Evolutionary conservation across 1,140 invertebrate genomes (phyloP).

Genomic region (Hormaphis cornu): DNA sequence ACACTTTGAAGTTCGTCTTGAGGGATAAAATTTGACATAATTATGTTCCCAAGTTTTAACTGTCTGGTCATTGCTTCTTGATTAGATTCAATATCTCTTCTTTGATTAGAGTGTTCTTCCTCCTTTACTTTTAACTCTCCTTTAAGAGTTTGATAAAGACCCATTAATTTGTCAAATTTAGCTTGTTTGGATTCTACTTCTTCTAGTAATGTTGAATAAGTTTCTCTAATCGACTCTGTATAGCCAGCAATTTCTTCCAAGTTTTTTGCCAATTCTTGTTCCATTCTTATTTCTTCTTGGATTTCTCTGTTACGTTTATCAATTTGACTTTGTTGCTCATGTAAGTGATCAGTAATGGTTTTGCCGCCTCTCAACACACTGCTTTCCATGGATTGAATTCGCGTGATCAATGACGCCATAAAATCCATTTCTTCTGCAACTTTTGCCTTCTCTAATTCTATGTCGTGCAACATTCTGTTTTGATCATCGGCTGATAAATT

Average conservation of each 20-base stretch:
- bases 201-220: constrained; percentile 76
- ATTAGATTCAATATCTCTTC: constrained; percentile 68
- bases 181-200: constrained; percentile 88
- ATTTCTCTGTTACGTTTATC: constrained; percentile 71
- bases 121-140: constrained; percentile 73
- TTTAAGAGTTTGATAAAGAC: constrained; percentile 51
- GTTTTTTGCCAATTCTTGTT: constrained; percentile 77
- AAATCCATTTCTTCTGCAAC: constrained; percentile 49
- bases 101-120: constrained; percentile 67
- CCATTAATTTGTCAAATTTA: constrained; percentile 66
- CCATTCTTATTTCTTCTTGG: constrained; percentile 62
- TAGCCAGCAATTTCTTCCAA: constrained; percentile 81
- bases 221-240: constrained; percentile 71
- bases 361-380: constrained; percentile 75
- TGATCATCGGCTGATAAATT: constrained; percentile 41
- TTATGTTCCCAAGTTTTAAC: constrained; percentile 69
- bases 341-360: constrained; percentile 83
- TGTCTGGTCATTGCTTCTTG: constrained; percentile 70
- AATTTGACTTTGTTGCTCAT: constrained; percentile 74
- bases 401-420: constrained; percentile 46
- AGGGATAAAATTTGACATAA: constrained; percentile 96
- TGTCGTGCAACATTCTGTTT: constrained; percentile 50
- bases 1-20: constrained; percentile 77
- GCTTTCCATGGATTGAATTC: constrained; percentile 67
- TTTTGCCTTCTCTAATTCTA: constrained; percentile 50